Percentiles rank a stretch among this genome's conserved stretches.
These are phyloP conservation scores for Neodontobutis hainanensis DNA, from an alignment of 2,113 vertebrate species.

Conservation along the genomic window DNA sequence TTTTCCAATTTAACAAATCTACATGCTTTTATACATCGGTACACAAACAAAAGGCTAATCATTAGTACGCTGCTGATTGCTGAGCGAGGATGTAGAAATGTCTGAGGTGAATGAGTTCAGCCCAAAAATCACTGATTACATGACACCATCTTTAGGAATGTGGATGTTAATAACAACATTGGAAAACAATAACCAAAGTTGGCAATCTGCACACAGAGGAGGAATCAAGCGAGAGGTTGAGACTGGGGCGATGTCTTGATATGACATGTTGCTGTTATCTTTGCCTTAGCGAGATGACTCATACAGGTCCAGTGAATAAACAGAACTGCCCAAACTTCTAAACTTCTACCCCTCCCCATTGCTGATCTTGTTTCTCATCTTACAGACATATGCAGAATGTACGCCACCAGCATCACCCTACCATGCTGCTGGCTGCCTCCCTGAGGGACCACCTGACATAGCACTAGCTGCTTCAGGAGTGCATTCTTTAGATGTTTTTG, in stretches of 20 bases:
- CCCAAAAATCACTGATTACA: slow-evolving; percentile 48
- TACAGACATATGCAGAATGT: slow-evolving; percentile 11
- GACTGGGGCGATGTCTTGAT: slow-evolving; percentile 55
- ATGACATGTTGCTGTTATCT: slow-evolving; percentile 59
- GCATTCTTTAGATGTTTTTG: slow-evolving; percentile 68
- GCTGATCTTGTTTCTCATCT: slow-evolving; percentile 46
- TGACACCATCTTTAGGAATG: slow-evolving; percentile 62
- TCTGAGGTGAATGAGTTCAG: slow-evolving; percentile 42
- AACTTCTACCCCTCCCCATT: slow-evolving; percentile 24
- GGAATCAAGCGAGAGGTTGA: slow-evolving; percentile 47
- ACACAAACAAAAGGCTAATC: no score
- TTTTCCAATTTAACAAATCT: no score
- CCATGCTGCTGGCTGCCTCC: slow-evolving; percentile 9
- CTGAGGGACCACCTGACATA: slow-evolving; percentile 13
- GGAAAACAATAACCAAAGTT: slow-evolving; percentile 58
- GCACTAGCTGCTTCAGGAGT: slow-evolving; percentile 30
- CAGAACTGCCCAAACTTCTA: slow-evolving; percentile 31
- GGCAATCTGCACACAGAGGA: slow-evolving; percentile 38
- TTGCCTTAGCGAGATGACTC: slow-evolving; percentile 51
- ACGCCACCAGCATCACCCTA: slow-evolving; percentile 22
- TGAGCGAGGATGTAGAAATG: neutral
- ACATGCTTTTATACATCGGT: no score
- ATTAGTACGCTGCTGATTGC: no score
- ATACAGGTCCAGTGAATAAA: slow-evolving; percentile 58
- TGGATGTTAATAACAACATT: slow-evolving; percentile 56